Percentiles rank a stretch among this genome's conserved stretches.
Conservation (phyloP, 2,113 vertebrate genomes). For the Epinephelus fuscoguttatus region DNA sequence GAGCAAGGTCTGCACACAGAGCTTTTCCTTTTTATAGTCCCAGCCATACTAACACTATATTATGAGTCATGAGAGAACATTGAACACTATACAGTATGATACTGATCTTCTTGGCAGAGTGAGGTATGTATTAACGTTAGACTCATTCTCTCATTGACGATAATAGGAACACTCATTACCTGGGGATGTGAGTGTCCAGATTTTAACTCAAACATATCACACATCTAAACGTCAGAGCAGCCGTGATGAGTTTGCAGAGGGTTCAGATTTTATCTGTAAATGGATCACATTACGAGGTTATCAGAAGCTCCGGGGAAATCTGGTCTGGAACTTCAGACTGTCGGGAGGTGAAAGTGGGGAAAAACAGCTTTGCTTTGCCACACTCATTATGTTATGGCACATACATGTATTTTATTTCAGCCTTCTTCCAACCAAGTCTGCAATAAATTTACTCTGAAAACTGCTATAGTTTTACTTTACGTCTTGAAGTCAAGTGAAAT, state of each 20-base stretch:
- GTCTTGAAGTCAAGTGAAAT: neutral
- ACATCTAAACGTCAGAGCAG: neutral
- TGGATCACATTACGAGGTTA: slow-evolving; percentile 18
- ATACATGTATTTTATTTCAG: neutral
- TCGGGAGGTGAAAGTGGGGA: neutral
- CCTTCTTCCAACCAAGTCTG: neutral
- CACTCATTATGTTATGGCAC: neutral
- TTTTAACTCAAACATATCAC: neutral
- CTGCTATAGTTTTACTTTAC: neutral
- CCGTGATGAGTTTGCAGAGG: neutral
- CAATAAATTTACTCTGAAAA: neutral
- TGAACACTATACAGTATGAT: neutral
- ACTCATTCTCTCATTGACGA: neutral
- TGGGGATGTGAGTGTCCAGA: neutral
- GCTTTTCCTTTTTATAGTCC: neutral
- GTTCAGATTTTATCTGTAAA: slow-evolving; percentile 9
- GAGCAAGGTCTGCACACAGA: neutral
- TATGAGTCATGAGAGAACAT: neutral
- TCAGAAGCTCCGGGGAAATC: slow-evolving; percentile 18
- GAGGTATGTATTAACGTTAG: neutral
- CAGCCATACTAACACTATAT: neutral
- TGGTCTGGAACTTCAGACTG: neutral
- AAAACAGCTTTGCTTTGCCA: neutral
- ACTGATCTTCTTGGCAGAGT: neutral
- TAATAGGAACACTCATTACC: neutral